Evolutionary conservation across 2,113 vertebrate species (phyloP).

Genomic region (Aegithalos caudatus): DNA sequence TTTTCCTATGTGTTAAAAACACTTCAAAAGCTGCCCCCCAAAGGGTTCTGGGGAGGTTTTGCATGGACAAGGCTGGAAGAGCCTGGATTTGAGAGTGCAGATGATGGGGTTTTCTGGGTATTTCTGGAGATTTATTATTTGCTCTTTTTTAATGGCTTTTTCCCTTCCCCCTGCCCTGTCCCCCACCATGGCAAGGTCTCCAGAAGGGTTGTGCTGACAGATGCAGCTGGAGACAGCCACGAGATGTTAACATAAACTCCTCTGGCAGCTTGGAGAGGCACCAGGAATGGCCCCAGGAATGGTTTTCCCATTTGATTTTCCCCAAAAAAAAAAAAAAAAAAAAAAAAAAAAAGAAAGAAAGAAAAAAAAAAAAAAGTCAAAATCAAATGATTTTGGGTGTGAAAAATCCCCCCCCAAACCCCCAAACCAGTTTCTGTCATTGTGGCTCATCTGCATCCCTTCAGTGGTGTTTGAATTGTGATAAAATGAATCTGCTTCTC

Average conservation of each 20-base stretch:
- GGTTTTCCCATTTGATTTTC: too few relatives aligned
- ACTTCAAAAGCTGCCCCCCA: background rate
- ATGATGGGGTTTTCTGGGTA: background rate
- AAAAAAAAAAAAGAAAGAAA: too few relatives aligned
- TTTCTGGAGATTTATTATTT: background rate
- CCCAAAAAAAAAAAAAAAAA: too few relatives aligned
- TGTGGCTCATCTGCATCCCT: rapidly evolving
- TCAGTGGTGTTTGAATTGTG: rapidly evolving
- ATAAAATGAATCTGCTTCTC: background rate
- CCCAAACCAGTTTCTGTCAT: rapidly evolving
- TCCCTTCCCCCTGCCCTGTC: background rate
- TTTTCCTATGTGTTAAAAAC: constrained; percentile 1
- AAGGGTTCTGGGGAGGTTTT: background rate
- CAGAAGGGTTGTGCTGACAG: background rate
- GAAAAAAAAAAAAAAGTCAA: too few relatives aligned
- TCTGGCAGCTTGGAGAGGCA: background rate
- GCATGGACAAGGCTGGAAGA: background rate
- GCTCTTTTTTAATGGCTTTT: rapidly evolving
- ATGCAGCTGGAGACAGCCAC: background rate
- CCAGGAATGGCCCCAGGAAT: background rate
- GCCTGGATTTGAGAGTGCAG: background rate
- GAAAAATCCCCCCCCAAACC: background rate
- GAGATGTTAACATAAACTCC: background rate
- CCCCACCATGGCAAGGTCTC: background rate
- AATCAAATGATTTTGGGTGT: rapidly evolving